phyloP scores from a whole-genome alignment of 1,140 invertebrate species.

The Mamestra configurata region DNA sequence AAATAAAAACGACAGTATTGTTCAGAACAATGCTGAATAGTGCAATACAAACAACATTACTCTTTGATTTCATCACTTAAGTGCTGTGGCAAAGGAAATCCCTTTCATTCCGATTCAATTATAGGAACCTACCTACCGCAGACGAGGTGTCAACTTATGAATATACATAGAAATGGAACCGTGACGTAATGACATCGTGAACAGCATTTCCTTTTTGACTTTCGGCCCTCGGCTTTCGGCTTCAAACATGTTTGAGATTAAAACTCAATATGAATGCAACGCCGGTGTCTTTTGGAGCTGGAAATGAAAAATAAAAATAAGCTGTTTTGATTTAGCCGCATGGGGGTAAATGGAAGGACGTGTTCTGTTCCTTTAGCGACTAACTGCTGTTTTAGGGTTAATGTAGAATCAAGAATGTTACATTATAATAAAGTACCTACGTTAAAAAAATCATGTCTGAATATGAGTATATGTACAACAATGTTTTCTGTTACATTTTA shows the following conservation, averaged over 20 bases:
- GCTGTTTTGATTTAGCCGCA: slow-evolving; percentile 35
- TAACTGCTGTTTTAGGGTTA: not conserved
- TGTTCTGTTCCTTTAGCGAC: not conserved
- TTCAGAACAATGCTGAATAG: slow-evolving; percentile 15
- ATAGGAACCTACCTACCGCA: slow-evolving; percentile 43
- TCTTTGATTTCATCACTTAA: slow-evolving; percentile 11
- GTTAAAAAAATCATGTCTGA: no score
- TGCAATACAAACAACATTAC: not conserved
- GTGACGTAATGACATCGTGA: slow-evolving; percentile 46
- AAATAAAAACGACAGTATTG: not conserved
- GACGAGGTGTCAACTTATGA: slow-evolving; percentile 41
- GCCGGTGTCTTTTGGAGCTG: slow-evolving; percentile 3
- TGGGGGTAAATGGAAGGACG: not conserved
- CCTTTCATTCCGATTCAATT: slow-evolving; percentile 30
- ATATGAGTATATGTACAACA: no score
- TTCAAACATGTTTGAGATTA: slow-evolving; percentile 40
- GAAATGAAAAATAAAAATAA: slow-evolving; percentile 41
- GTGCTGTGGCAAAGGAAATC: slow-evolving; percentile 15
- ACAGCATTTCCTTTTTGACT: slow-evolving; percentile 40
- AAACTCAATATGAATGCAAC: slow-evolving; percentile 38
- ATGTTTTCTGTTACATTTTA: no score
- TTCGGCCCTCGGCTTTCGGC: slow-evolving; percentile 23
- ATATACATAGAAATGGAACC: slow-evolving; percentile 44
- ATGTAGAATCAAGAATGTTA: no score
- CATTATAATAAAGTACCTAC: no score